Base-by-base conservation (phyloP, 2,888 invertebrate species). In the Argynnis bischoffii region DNA sequence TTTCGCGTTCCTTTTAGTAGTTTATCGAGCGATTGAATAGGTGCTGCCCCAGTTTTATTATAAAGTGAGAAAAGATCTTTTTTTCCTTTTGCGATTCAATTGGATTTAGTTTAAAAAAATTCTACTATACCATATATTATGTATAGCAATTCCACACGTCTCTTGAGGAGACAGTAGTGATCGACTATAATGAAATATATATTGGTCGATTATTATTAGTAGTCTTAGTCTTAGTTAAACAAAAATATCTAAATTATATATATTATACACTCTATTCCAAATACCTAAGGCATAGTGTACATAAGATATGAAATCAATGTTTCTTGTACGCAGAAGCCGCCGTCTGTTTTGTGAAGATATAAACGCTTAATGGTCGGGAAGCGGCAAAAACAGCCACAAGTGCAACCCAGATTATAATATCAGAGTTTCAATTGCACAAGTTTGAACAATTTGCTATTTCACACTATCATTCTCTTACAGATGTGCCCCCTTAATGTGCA, bases 361-460 rank as follows among this genome's bases (percentile, higher is more conserved):
- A 84, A 80, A 78, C 82, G 78, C 80, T 85, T 85, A 86, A 85
- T 84, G 83, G 81, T 75, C 77, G 73, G 77, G 76, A 71, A 77
- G 81, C 75, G 81, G 85, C 86, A 88, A 89, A 89, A 90, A 88
- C 90, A 85, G 82, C 81, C 80, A 78, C 79, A 80, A 79, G 78
- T 85, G 86, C 85, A 86, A 81, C 85, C 82, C 84, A 88, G 88
- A 90, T 90, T 89, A 90, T 88, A 89, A 87, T 86, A 87, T 87
- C 84, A 84, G 85, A 89, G 88, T 90, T 89, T 87, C 88, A 90
- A 90, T 90, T 90, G 89, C 90, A 84, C 82, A 90, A 91, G 88
- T 90, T 90, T 84, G 85, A 82, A 84, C 84, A 87, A 87, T 89
- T 90, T 89, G 83, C 85, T 84, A 84, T 81, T 85, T 86, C 84